Evolutionary conservation across 2,113 vertebrate genomes (phyloP).

Genomic region (Pithys albifrons): DNA sequence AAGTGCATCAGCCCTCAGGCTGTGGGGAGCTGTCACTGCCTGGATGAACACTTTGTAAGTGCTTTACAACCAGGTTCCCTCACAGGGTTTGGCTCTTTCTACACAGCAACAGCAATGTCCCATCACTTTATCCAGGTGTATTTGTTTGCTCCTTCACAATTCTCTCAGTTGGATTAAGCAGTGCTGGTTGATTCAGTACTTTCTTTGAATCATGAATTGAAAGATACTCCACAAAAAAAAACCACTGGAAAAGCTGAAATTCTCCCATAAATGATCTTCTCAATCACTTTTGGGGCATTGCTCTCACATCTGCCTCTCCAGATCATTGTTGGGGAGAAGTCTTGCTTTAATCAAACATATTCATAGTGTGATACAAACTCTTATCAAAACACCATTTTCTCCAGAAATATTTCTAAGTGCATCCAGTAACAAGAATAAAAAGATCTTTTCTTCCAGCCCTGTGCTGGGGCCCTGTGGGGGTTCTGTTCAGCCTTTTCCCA

Average conservation of each 20-base stretch:
- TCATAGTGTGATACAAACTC: background rate
- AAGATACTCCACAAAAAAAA: background rate
- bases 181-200: background rate
- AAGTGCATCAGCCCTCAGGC: background rate
- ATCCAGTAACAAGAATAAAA: background rate
- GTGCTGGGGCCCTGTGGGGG: background rate
- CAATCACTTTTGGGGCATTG: rapidly evolving
- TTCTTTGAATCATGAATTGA: background rate
- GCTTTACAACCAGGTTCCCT: background rate
- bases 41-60: background rate
- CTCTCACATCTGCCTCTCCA: background rate
- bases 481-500: background rate
- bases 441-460: background rate
- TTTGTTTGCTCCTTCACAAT: background rate
- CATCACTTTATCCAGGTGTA: background rate
- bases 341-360: background rate
- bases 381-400: background rate
- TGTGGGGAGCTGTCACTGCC: background rate
- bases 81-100: background rate
- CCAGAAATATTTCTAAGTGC: background rate
- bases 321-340: background rate
- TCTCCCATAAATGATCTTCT: background rate
- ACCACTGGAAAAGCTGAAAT: background rate
- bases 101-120: rapidly evolving
- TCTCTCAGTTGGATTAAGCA: background rate